Base-by-base conservation (phyloP, 2,888 invertebrate genomes). In the Drosophila leonis region DNA sequence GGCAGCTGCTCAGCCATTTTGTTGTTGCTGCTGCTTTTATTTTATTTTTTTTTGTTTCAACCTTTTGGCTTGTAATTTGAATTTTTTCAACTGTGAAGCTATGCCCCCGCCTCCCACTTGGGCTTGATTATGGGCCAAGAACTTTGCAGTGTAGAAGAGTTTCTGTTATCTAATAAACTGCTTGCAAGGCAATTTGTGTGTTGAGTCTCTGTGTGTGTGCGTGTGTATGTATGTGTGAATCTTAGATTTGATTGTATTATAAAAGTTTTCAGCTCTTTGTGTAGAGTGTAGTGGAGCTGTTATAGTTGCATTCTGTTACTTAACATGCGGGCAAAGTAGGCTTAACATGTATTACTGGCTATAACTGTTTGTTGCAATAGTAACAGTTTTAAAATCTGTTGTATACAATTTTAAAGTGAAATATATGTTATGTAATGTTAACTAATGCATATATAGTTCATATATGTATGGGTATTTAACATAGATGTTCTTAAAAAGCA, bases 21-120 rank as follows among this genome's bases (percentile, higher is more conserved):
- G 56, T 65, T 69, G 52, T 64, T 61, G 55, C 41, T 52, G 59
- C 27, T 70, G n/a, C n/a, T n/a, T n/a, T n/a, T n/a, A n/a, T 29
- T 24, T 8, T 51, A 20, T 41, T 31, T 27, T 15, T 31, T 64
- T 42, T 56, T 56, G 55, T 44, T 44, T 61, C 72, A 74, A 66
- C 76, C 75, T 80, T 72, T 82, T 73, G 65, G 65, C 73, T 76
- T 67, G 87, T 84, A 84, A 84, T 84, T 87, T 84, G 87, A 84
- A 84, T 88, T 76, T 85, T 75, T 78, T 78, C 71, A 82, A 82
- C 80, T 87, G 87, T 83, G 72, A 87, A 78, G 76, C 33, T 9
- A 39, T 31, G 15, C 15, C 9, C 18, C 15, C 4, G 6, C 33
- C 24, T 15, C 20, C 9, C 35, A 2, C 41, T 37, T 31, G 39